Evolutionary conservation across 2,113 vertebrate genomes (phyloP).

Genomic region (Daboia siamensis): DNA sequence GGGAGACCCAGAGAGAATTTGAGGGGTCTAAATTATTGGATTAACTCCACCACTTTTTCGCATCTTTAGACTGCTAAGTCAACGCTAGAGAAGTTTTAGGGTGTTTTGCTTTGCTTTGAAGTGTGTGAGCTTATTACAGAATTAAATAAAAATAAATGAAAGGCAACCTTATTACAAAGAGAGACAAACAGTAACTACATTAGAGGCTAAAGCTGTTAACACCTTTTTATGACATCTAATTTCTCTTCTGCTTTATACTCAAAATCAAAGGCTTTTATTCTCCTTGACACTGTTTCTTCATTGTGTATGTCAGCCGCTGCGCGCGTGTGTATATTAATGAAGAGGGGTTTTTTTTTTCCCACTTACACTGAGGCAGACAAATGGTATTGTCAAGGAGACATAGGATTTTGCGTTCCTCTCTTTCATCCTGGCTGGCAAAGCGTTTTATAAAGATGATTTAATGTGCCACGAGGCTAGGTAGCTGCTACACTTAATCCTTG

Average conservation of each 20-base stretch:
- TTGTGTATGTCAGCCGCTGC: neutral
- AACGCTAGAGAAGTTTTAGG: neutral
- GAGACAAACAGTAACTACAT: neutral
- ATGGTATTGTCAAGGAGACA: slow-evolving; percentile 5
- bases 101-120: neutral
- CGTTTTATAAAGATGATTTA: slow-evolving; percentile 13
- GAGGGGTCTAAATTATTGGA: neutral
- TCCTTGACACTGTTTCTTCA: neutral
- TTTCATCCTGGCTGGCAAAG: slow-evolving; percentile 5
- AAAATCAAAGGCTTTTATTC: slow-evolving; percentile 23
- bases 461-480: neutral
- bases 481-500: neutral
- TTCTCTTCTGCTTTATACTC: slow-evolving; percentile 3
- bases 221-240: slow-evolving; percentile 8
- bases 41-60: neutral
- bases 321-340: neutral
- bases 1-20: neutral
- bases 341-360: neutral
- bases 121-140: neutral
- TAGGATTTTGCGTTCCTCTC: neutral
- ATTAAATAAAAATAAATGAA: neutral
- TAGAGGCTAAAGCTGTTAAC: slow-evolving; percentile 10
- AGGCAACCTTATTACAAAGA: slow-evolving; percentile 1
- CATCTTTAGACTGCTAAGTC: neutral
- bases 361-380: neutral